Percentiles rank a stretch among this genome's conserved stretches.
Evolutionary conservation across 1,140 invertebrate genomes (phyloP).

Genomic region (Zaprionus capensis): DNA sequence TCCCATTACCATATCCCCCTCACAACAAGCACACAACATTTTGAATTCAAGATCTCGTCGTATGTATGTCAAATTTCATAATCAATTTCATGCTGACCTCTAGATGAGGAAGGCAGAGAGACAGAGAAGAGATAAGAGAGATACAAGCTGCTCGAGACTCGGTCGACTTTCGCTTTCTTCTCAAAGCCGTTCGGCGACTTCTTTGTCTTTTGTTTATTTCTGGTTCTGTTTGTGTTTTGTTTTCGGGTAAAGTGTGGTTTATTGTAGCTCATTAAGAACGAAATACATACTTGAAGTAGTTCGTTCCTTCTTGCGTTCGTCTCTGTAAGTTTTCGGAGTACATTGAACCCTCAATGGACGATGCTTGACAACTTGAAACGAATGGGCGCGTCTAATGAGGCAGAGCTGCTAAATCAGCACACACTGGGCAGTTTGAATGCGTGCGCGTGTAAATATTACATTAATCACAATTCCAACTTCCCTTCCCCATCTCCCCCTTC

Average conservation of each 20-base stretch:
- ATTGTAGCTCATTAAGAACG: slow-evolving; percentile 16
- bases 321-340: slow-evolving; percentile 21
- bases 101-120: slow-evolving; percentile 26
- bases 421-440: slow-evolving; percentile 8
- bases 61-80: slow-evolving; percentile 46
- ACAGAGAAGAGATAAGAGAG: neutral
- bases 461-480: slow-evolving; percentile 48
- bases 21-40: slow-evolving; percentile 5
- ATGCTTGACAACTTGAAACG: slow-evolving; percentile 17
- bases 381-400: slow-evolving; percentile 40
- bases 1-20: neutral
- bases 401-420: slow-evolving; percentile 25
- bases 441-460: slow-evolving; percentile 73
- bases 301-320: neutral
- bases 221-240: slow-evolving; percentile 21
- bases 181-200: slow-evolving; percentile 60
- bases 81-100: slow-evolving; percentile 52
- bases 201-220: slow-evolving; percentile 35
- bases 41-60: slow-evolving; percentile 31
- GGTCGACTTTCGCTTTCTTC: slow-evolving; percentile 65
- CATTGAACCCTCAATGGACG: slow-evolving; percentile 48
- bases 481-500: too few species aligned
- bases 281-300: slow-evolving; percentile 2
- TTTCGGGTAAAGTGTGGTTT: neutral
- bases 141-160: slow-evolving; percentile 21